Percentiles rank a stretch among this genome's conserved stretches.
phyloP scores from a whole-genome alignment of 2,113 vertebrate genomes.

The Pachyramphus minor region DNA sequence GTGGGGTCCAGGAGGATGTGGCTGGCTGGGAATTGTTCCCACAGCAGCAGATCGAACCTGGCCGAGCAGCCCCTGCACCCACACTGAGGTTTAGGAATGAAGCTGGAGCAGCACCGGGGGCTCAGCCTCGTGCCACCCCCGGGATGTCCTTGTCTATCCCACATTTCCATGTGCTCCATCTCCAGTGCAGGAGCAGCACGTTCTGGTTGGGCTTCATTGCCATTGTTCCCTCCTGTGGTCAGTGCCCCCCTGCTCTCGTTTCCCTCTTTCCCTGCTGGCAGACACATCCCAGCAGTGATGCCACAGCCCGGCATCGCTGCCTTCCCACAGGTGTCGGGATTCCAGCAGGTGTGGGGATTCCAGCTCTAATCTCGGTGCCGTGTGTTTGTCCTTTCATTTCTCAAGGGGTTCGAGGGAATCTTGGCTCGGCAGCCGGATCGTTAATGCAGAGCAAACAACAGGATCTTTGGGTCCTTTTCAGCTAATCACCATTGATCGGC shows the following conservation, averaged over 20 bases:
- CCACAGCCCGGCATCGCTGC: not conserved
- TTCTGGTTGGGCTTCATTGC: not conserved
- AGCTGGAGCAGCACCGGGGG: not conserved
- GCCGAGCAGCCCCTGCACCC: too few species aligned
- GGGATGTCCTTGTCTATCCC: not conserved
- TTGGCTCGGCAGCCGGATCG: not conserved
- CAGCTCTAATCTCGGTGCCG: not conserved
- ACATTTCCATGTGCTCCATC: not conserved
- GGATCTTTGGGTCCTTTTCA: constrained; percentile 17
- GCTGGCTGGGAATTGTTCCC: not conserved
- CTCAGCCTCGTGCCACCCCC: not conserved
- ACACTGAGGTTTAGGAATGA: rapidly evolving
- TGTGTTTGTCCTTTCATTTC: constrained; percentile 5
- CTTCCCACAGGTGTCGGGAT: not conserved
- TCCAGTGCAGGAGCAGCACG: rapidly evolving
- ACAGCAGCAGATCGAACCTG: not conserved
- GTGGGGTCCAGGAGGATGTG: not conserved
- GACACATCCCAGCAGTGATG: not conserved
- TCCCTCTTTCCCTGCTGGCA: not conserved
- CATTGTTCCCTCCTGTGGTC: not conserved
- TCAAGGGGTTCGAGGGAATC: constrained; percentile 5
- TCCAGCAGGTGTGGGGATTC: not conserved
- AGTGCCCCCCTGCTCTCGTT: rapidly evolving
- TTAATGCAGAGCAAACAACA: constrained; percentile 31
- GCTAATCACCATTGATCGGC: constrained; percentile 42